Percentiles rank a stretch among this genome's conserved stretches.
Evolutionary conservation across 2,888 invertebrate species (phyloP).

Genomic region (Andrena haemorrhoa): DNA sequence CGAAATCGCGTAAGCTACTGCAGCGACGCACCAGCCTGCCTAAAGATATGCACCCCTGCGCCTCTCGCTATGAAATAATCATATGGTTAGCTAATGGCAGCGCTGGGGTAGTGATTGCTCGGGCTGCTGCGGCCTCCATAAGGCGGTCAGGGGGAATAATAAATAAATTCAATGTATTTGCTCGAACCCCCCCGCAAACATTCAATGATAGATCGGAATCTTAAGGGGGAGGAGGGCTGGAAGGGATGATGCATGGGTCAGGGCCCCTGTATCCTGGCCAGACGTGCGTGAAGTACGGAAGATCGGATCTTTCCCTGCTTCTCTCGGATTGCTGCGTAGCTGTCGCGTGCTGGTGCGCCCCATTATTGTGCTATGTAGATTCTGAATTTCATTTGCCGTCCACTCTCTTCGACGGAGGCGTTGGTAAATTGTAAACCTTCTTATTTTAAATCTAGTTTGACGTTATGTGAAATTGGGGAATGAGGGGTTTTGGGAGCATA

Average conservation of each 20-base stretch:
- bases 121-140: conserved; percentile 70
- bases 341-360: conserved; percentile 5
- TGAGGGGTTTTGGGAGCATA: too few relatives aligned
- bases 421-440: too few relatives aligned
- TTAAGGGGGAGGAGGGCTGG: conserved; percentile 62
- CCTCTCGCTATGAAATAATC: conserved; percentile 84
- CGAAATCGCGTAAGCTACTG: conserved; percentile 65
- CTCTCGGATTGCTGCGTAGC: conserved; percentile 49
- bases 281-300: conserved; percentile 70
- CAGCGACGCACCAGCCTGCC: conserved; percentile 26
- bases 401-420: neutral
- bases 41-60: conserved; percentile 80
- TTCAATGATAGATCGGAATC: conserved; percentile 84
- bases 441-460: too few relatives aligned
- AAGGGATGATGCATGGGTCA: conserved; percentile 56
- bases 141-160: conserved; percentile 78
- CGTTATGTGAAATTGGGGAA: too few relatives aligned
- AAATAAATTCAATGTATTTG: conserved; percentile 85
- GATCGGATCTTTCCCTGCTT: conserved; percentile 61
- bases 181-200: conserved; percentile 80
- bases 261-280: conserved; percentile 25
- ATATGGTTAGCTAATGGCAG: conserved; percentile 85
- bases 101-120: conserved; percentile 80
- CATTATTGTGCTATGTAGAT: conserved; percentile 11
- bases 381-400: conserved; percentile 17